Evolutionary conservation across 2,797 vertebrate genomes (phyloP).

Genomic region (Synanceia verrucosa): DNA sequence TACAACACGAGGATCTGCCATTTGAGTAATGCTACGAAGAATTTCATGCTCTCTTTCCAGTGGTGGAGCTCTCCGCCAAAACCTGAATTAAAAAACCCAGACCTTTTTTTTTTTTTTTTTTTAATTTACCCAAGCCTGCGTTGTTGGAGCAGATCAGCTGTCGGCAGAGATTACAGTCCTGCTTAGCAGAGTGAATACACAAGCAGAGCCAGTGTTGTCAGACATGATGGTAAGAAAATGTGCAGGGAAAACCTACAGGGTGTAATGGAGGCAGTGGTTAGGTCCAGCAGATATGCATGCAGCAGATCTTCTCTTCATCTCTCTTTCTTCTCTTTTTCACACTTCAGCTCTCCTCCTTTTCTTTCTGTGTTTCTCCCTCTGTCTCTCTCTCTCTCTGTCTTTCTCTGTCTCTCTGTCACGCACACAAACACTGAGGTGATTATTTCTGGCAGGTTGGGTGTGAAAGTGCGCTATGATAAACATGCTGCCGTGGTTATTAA

Average conservation of each 20-base stretch:
- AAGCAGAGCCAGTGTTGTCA: conserved; percentile 70
- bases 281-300: conserved; percentile 45
- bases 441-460: conserved; percentile 89
- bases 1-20: not conserved
- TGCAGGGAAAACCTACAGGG: conserved; percentile 66
- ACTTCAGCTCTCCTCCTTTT: conserved; percentile 45
- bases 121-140: conserved; percentile 55
- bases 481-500: conserved; percentile 88
- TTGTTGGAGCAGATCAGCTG: conserved; percentile 65
- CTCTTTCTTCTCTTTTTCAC: conserved; percentile 50
- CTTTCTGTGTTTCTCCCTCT: conserved; percentile 36
- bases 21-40: not conserved
- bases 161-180: conserved; percentile 69
- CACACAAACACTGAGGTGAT: conserved; percentile 78
- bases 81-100: conserved; percentile 52
- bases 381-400: not conserved
- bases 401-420: conserved; percentile 32
- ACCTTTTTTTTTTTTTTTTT: conserved; percentile 9
- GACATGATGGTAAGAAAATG: conserved; percentile 80
- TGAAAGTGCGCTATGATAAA: conserved; percentile 87
- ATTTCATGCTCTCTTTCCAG: conserved; percentile 1
- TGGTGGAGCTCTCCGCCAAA: not conserved
- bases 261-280: conserved; percentile 65
- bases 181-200: conserved; percentile 67
- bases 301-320: conserved; percentile 44